Conservation (phyloP, 2,797 vertebrate species). For the Platalea minor region DNA sequence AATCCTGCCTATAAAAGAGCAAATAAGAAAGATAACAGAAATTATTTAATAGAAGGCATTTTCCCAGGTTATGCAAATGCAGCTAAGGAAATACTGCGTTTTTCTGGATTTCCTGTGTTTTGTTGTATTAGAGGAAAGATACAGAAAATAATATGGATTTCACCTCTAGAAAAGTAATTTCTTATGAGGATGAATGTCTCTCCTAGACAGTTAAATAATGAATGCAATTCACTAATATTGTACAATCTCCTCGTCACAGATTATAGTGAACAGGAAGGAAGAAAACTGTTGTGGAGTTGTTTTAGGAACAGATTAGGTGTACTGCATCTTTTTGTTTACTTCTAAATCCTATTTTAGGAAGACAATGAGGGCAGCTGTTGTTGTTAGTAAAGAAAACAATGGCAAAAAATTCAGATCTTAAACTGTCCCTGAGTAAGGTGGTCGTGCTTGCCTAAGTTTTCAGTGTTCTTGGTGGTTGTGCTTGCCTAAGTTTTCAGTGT, state of each 20-base stretch:
- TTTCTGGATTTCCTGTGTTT: not conserved
- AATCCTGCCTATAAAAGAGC: not conserved
- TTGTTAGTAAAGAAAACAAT: not conserved
- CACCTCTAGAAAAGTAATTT: not conserved
- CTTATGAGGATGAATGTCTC: not conserved
- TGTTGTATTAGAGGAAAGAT: not conserved
- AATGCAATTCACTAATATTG: not conserved
- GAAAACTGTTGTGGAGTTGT: not conserved
- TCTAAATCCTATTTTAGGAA: not conserved
- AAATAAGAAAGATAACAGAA: not conserved
- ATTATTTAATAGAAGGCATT: not conserved
- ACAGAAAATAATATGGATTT: not conserved
- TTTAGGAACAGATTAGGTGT: not conserved
- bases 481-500: not conserved
- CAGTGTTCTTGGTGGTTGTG: not conserved
- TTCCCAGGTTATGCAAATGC: not conserved
- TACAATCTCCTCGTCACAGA: not conserved
- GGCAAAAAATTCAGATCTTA: not conserved
- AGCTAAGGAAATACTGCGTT: not conserved
- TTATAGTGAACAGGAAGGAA: not conserved
- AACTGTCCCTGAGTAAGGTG: not conserved
- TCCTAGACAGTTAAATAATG: not conserved
- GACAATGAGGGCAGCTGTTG: not conserved
- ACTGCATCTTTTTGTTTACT: not conserved
- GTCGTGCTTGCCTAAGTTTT: not conserved